A percentile compares a stretch with the other conserved stretches of the same genome.
Evolutionary conservation across 2,113 vertebrate genomes (phyloP).

Genomic region (Cricetomys ansorgei): DNA sequence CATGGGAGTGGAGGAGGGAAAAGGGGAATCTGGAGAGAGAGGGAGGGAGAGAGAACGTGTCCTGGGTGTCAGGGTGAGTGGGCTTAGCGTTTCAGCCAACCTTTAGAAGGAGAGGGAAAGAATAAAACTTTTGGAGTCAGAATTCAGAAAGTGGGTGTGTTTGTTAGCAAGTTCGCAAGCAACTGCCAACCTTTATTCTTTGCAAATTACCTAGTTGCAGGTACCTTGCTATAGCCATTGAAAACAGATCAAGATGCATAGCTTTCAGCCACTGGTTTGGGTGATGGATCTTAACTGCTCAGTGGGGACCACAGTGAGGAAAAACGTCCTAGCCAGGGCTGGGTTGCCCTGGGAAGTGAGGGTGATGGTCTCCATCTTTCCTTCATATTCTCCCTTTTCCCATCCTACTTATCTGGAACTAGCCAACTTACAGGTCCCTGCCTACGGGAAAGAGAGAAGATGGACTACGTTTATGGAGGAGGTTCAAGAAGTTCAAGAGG

Average conservation of each 20-base stretch:
- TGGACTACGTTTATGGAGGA: neutral
- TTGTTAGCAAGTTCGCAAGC: too few relatives aligned
- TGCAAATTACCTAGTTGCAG: neutral
- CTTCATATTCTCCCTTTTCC: neutral
- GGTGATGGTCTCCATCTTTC: fast-evolving
- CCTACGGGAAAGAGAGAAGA: neutral
- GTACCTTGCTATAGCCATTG: neutral
- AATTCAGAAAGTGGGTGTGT: neutral
- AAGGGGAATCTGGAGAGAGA: fast-evolving
- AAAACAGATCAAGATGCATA: neutral
- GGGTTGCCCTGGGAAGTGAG: fast-evolving
- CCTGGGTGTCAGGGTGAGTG: too few relatives aligned
- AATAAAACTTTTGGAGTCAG: neutral
- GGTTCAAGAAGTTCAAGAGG: neutral
- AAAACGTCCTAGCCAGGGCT: neutral
- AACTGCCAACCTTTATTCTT: neutral
- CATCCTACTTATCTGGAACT: neutral
- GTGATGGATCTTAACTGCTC: fast-evolving
- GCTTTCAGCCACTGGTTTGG: neutral
- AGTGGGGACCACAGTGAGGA: neutral
- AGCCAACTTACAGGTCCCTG: neutral
- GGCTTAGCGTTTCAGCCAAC: neutral
- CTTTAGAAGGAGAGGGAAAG: neutral
- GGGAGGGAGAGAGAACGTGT: too few relatives aligned
- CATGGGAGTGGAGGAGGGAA: neutral